Conservation (phyloP, 1,140 invertebrate genomes). For the Asbolus verrucosus region DNA sequence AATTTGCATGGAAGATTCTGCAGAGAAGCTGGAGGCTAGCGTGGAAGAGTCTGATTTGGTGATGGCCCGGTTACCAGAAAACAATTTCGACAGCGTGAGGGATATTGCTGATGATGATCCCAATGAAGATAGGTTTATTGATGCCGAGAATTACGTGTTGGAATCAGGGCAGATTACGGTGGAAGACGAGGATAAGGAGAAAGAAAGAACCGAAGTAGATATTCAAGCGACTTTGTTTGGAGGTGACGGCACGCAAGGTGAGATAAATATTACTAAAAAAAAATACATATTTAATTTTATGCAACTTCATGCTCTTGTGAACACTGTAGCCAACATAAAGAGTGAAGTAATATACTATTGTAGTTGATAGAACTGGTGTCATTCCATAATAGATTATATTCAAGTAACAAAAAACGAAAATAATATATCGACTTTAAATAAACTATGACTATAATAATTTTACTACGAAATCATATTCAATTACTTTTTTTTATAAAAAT, state of each 20-base stretch:
- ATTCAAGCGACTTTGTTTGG: constrained; percentile 62
- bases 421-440: too few species aligned
- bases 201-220: constrained; percentile 57
- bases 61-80: constrained; percentile 56
- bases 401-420: too few species aligned
- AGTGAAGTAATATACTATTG: too few species aligned
- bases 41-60: constrained; percentile 64
- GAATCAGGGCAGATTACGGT: constrained; percentile 65
- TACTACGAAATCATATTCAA: too few species aligned
- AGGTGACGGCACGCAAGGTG: constrained; percentile 55
- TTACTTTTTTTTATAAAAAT: too few species aligned
- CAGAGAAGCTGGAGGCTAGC: constrained; percentile 62
- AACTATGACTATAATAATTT: too few species aligned
- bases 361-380: too few species aligned
- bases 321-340: constrained; percentile 7
- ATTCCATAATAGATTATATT: too few species aligned
- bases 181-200: constrained; percentile 52
- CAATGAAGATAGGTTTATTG: constrained; percentile 65
- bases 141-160: constrained; percentile 66
- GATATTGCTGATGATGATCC: constrained; percentile 61
- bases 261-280: too few species aligned
- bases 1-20: constrained; percentile 54
- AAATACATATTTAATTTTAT: constrained; percentile 3
- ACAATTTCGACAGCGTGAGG: constrained; percentile 55
- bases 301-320: too few species aligned